A percentile compares a stretch with the other conserved stretches of the same genome.
Evolutionary conservation across 2,888 invertebrate species (phyloP).

Genomic region (Pheosia tremula): DNA sequence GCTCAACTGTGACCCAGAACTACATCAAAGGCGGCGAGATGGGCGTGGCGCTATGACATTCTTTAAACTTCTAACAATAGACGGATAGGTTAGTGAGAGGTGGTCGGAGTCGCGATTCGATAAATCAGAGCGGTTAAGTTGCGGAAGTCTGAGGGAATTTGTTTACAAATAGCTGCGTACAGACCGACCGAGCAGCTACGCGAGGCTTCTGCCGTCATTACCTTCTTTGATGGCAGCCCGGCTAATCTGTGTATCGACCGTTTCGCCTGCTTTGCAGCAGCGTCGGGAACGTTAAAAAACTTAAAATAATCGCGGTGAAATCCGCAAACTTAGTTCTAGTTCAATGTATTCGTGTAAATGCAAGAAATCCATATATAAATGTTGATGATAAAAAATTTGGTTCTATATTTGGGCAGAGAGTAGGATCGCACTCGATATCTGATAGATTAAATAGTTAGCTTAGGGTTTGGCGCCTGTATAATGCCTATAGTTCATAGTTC

Average conservation of each 20-base stretch:
- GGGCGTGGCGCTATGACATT: slow-evolving; percentile 75
- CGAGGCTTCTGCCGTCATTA: too few relatives aligned
- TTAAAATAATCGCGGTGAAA: too few relatives aligned
- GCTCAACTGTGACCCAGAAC: slow-evolving; percentile 51
- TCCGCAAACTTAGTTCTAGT: too few relatives aligned
- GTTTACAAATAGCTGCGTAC: neutral
- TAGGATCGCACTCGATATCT: neutral
- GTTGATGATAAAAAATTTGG: too few relatives aligned
- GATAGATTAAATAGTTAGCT: slow-evolving; percentile 19
- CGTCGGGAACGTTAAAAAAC: too few relatives aligned
- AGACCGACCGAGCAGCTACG: neutral
- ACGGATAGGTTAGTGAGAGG: slow-evolving; percentile 7
- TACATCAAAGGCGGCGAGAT: slow-evolving; percentile 32
- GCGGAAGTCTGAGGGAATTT: slow-evolving; percentile 8
- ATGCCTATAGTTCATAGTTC: slow-evolving; percentile 76
- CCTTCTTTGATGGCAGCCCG: too few relatives aligned
- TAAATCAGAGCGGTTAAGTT: neutral
- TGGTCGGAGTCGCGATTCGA: slow-evolving; percentile 13
- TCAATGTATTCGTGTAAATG: too few relatives aligned
- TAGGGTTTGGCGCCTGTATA: slow-evolving; percentile 34
- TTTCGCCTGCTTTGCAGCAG: too few relatives aligned
- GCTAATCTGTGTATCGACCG: too few relatives aligned
- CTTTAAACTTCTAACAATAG: slow-evolving; percentile 51
- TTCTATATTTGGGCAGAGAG: neutral
- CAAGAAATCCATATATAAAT: too few relatives aligned